Conservation (phyloP, 2,113 vertebrate species). For the Bungarus multicinctus region DNA sequence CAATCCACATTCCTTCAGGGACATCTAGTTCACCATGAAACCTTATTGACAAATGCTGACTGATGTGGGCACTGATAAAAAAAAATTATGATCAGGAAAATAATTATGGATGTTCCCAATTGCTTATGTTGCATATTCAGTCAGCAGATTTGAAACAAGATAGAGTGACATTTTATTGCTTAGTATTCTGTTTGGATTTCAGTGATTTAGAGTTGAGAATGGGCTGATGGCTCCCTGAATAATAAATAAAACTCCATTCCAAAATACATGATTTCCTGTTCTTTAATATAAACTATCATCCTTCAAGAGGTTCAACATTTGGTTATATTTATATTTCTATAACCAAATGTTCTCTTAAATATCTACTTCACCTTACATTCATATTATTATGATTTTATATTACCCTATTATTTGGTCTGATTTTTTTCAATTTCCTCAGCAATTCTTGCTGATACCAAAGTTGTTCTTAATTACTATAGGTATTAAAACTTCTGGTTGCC, state of each 20-base stretch:
- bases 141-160: constrained; percentile 19
- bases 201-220: background rate
- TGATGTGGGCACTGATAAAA: constrained; percentile 22
- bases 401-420: background rate
- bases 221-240: background rate
- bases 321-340: background rate
- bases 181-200: background rate
- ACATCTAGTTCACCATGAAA: background rate
- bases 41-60: constrained; percentile 11
- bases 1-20: background rate
- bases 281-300: background rate
- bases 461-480: background rate
- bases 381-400: background rate
- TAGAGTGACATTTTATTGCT: background rate
- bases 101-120: constrained; percentile 22
- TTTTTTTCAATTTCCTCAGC: background rate
- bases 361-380: background rate
- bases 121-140: background rate
- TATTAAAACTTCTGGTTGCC: background rate
- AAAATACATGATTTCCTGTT: background rate
- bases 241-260: background rate
- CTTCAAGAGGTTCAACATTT: background rate
- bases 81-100: constrained; percentile 31
- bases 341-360: too few relatives aligned
- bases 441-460: background rate